Evolutionary conservation across 2,888 invertebrate genomes (phyloP), one percentile per base, ranked within the genome.

Genomic region (Trissolcus japonicus): DNA sequence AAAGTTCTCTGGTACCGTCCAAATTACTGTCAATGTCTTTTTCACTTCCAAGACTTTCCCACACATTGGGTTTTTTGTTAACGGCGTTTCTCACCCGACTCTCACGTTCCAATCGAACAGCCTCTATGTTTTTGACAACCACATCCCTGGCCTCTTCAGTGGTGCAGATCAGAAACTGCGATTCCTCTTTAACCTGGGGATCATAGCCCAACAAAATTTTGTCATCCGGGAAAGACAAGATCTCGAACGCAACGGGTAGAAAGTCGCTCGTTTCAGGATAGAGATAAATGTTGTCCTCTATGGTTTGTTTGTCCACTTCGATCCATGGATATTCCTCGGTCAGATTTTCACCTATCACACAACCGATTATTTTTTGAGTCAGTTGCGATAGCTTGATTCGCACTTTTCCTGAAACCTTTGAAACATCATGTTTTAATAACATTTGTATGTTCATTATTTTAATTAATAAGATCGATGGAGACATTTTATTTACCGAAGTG

Each of bases 311-410:
- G 17, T 89, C 89, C 0, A 95, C 89, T 74, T 90, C 90, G 76
- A 93, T 93, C 95, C 95, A 95, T 0, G 95, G 95, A 82, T 92
- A 92, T 85, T 95, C 95, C 16, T 93, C 91, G 0, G 92, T 94
- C 0, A 95, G 91, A 83, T 95, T 91, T 43, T 91, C 90, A 0
- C 94, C 95, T 50, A 94, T 91, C 1, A 92, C 91, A 80, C 93
- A 90, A 75, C 93, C 93, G 11, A 94, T 86, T 61, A 91, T 90
- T 78, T 91, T 89, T 83, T 94, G 94, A 13, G 92, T 92, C 79
- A 92, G 88, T 80, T 91, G 91, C 2, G 91, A 90, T 29, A 94
- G 77, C 13, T 89, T 81, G 9, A 93, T 82, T 82, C 90, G 91
- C 48, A 88, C 85, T 6, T 93, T 92, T 1, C 93, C 93, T 19